Evolutionary conservation across 2,888 invertebrate species (phyloP), one percentile per base, ranked within the genome.

Genomic region (Ophion costatus): DNA sequence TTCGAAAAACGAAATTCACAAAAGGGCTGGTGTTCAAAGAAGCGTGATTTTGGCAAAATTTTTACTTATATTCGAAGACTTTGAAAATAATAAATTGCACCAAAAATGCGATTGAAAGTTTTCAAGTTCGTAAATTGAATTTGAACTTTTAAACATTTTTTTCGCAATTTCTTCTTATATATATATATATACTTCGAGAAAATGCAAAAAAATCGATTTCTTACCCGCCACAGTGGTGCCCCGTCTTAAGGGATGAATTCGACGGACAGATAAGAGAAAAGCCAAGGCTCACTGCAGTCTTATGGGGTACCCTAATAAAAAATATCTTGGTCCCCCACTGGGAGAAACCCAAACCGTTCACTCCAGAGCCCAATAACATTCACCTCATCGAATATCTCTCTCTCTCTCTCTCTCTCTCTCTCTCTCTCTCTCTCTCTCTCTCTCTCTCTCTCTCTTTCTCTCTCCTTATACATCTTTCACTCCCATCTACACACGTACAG

Each of bases 171-270:
- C n/a, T n/a, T n/a, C n/a, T n/a, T n/a, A n/a, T n/a, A n/a, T n/a
- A n/a, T n/a, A 29, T 29, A 29, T 0, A 29, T 29, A 29, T 29
- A 29, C 29, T 29, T 29, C 3, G 29, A 29, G 29, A 29, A 29
- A 0, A 29, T 29, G 29, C 29, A 29, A 2, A 29, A 29, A 29
- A 29, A 29, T 29, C 29, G 29, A 29, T 29, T 29, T 29, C 3
- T 29, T 29, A 29, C 29, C 29, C 29, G 29, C 3, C 29, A 29
- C 2, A 29, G 29, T 29, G 29, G 29, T 29, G 29, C 2, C 29
- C 29, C 1, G 22, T 10, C 71, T 59, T 59, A 22, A 59, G 22
- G 38, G 73, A 59, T 63, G 85, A 87, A 86, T 87, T 88, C 86
- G 86, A 87, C 87, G 75, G 80, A 78, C 63, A 66, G 67, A 51